Base-by-base conservation (phyloP, 2,797 vertebrate genomes). In the Calcarius lapponicus region DNA sequence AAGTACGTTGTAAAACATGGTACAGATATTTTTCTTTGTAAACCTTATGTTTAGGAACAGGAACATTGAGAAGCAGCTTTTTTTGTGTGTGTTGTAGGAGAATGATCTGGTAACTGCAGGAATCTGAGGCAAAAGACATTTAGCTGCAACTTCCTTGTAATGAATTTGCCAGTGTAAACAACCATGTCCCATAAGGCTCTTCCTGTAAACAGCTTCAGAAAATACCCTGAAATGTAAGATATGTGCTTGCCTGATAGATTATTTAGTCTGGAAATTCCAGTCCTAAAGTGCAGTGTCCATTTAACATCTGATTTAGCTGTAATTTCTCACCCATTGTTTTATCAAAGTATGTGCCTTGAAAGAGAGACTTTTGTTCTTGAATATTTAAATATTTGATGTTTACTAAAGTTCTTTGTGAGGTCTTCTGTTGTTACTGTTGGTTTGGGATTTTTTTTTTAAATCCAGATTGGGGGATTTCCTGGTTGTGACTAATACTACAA, bases 141-240 rank as follows among this genome's bases (percentile, higher is more conserved):
- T 3, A 74, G 66, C 80, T 92, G 80, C 83, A 84, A 26, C 82
- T 94, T 95, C 90, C 88, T 80, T 48, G 43, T 79, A 5, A 12
- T 75, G 70, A 51, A 32, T 72, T 79, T 93, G 86, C 90, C 92
- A 93, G 0, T 13, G 43, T 88, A 93, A 96, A 91, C 91, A 94
- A 14, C 65, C 2, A 1, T 7, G 28, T 71, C 66, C 67, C 42
- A 0, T 43, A 20, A 80, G n/a, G 18, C 78, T 74, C 57, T 94
- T 95, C 94, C 91, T 94, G 79, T 69, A 75, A 95, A 75, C 47
- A 75, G 36, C 17, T 65, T 64, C 43, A 85, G 65, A 86, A 92
- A 72, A 56, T 47, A 72, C 17, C 58, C 58, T 36, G 28, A 57
- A 34, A 20, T 54, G 53, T 24, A 24, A 48, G 62, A 54, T 36